These are phyloP conservation scores for Phoeniculus purpureus DNA, from an alignment of 2,797 vertebrate genomes.

Conservation along the genomic window DNA sequence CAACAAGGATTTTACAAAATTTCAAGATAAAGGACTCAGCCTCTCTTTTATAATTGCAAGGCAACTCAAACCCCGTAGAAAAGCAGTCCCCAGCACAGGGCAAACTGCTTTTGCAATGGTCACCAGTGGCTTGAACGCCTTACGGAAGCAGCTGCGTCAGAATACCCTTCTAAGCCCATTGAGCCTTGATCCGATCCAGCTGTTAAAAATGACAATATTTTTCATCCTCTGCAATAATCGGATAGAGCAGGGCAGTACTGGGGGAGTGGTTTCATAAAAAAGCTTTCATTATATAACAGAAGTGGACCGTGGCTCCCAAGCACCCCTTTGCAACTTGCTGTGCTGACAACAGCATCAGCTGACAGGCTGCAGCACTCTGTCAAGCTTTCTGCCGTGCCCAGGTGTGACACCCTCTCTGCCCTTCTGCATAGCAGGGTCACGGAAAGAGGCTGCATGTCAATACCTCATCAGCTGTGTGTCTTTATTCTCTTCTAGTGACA, in stretches of 20 bases:
- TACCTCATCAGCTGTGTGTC: not conserved
- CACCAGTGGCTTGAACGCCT: not conserved
- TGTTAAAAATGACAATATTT: constrained; percentile 68
- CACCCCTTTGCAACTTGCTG: not conserved
- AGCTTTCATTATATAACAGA: not conserved
- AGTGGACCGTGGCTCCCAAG: accelerated
- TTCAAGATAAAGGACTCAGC: not conserved
- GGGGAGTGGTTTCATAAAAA: not conserved
- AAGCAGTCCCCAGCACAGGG: not conserved
- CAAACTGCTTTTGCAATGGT: not conserved
- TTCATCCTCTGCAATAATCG: constrained; percentile 32
- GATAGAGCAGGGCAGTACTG: not conserved
- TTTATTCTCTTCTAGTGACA: not conserved
- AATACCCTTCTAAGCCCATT: constrained; percentile 34
- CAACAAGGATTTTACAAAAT: not conserved
- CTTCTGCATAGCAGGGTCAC: not conserved
- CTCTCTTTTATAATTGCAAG: not conserved
- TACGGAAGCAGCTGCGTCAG: not conserved
- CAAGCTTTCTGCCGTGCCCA: accelerated
- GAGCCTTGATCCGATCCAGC: constrained; percentile 52
- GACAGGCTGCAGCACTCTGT: not conserved
- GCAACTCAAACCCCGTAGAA: not conserved
- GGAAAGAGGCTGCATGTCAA: accelerated
- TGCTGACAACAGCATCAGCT: not conserved
- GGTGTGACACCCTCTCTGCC: not conserved